Conservation (phyloP, 2,797 vertebrate genomes). For the Brotula barbata region DNA sequence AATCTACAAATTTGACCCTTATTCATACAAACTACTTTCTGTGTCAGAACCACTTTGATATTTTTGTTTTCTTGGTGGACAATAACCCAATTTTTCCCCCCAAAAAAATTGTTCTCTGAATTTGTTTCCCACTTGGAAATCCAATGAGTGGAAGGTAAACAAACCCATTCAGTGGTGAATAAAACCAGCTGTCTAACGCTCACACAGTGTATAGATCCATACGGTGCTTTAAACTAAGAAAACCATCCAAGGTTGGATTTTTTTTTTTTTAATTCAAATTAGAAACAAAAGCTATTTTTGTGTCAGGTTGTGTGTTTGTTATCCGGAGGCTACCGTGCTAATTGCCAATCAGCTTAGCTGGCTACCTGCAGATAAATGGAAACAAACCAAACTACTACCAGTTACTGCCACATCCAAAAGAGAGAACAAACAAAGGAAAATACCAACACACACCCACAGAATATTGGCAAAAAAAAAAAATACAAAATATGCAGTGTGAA, state of each 20-base stretch:
- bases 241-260: conserved; percentile 14
- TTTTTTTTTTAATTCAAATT: too few relatives aligned
- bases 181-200: neutral
- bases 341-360: conserved; percentile 65
- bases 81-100: too few relatives aligned
- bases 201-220: too few relatives aligned
- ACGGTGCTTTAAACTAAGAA: conserved; percentile 7
- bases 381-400: conserved; percentile 56
- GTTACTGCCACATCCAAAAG: conserved; percentile 49
- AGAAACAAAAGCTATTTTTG: conserved; percentile 19
- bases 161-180: too few relatives aligned
- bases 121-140: too few relatives aligned
- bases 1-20: too few relatives aligned
- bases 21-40: too few relatives aligned
- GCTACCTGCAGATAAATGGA: conserved; percentile 56
- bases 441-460: conserved; percentile 49
- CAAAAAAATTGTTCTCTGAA: too few relatives aligned
- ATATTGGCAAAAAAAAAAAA: conserved; percentile 22
- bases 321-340: conserved; percentile 57
- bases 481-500: conserved; percentile 17
- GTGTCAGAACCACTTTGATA: too few relatives aligned
- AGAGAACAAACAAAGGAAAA: conserved; percentile 59
- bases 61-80: too few relatives aligned
- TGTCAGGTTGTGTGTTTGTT: conserved; percentile 49
- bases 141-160: too few relatives aligned